These are phyloP conservation scores for Meteorus sp. DNA, from an alignment of 1,140 invertebrate genomes.

Conservation along the genomic window DNA sequence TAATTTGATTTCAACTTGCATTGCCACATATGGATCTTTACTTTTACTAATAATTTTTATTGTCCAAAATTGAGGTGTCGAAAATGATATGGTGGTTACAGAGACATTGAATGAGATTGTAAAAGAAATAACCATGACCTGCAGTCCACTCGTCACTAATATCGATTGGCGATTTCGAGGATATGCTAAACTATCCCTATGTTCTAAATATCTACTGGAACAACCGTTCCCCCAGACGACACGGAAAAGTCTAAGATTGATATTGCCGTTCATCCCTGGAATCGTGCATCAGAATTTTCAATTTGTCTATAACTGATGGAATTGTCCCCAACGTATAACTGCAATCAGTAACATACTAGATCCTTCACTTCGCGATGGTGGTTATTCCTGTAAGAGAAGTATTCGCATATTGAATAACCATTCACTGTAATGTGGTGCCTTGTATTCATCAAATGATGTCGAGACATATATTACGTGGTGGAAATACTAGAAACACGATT, in stretches of 20 bases:
- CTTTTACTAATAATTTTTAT: slow-evolving; percentile 63
- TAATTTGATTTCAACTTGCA: slow-evolving; percentile 66
- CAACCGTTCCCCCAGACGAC: slow-evolving; percentile 57
- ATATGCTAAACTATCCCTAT: slow-evolving; percentile 68
- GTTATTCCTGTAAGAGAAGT: too few relatives aligned
- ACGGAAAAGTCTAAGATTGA: background rate
- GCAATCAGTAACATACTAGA: too few relatives aligned
- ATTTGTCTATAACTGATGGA: too few relatives aligned
- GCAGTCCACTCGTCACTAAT: slow-evolving; percentile 37
- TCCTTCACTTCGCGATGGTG: too few relatives aligned
- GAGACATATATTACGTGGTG: too few relatives aligned
- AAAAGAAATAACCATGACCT: slow-evolving; percentile 39
- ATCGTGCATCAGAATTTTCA: too few relatives aligned
- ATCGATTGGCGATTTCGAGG: slow-evolving; percentile 62
- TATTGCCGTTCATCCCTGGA: too few relatives aligned
- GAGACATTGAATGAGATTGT: slow-evolving; percentile 55
- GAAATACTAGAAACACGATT: too few relatives aligned
- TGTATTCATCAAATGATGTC: too few relatives aligned
- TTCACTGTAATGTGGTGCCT: too few relatives aligned
- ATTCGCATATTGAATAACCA: too few relatives aligned
- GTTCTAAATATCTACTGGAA: slow-evolving; percentile 70
- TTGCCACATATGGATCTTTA: slow-evolving; percentile 67
- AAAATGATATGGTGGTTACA: slow-evolving; percentile 61
- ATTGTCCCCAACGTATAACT: too few relatives aligned
- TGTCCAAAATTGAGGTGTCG: slow-evolving; percentile 62